These are phyloP conservation scores for Monochamus alternatus DNA, from an alignment of 2,888 invertebrate genomes.

Conservation along the genomic window DNA sequence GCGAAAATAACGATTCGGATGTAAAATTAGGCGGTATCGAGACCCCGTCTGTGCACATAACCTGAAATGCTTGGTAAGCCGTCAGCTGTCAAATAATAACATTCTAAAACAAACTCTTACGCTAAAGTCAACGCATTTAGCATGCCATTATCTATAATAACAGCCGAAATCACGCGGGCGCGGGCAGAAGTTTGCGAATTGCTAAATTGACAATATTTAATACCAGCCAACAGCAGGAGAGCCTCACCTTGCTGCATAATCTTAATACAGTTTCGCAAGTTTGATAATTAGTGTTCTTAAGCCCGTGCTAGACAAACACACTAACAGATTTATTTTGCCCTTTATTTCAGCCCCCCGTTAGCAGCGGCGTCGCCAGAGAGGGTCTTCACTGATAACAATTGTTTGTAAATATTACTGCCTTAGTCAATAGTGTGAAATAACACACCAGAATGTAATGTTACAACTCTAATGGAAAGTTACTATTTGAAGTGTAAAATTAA, in stretches of 20 bases:
- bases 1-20: background rate
- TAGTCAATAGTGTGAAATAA: too few species aligned
- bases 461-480: too few species aligned
- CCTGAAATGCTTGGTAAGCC: conserved; percentile 61
- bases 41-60: conserved; percentile 34
- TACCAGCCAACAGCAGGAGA: conserved; percentile 52
- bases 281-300: conserved; percentile 72
- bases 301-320: conserved; percentile 70
- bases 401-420: too few species aligned
- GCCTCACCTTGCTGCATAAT: conserved; percentile 68
- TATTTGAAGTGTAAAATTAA: too few species aligned
- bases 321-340: conserved; percentile 68
- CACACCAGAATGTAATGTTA: too few species aligned
- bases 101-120: conserved; percentile 67
- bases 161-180: conserved; percentile 67
- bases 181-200: conserved; percentile 68
- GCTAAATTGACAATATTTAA: conserved; percentile 72
- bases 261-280: conserved; percentile 72
- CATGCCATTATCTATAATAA: conserved; percentile 70
- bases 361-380: conserved; percentile 18
- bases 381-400: background rate
- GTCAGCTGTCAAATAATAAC: conserved; percentile 68
- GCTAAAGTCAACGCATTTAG: conserved; percentile 69
- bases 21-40: conserved; percentile 22
- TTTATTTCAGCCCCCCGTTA: conserved; percentile 37